Percentiles rank a stretch among this genome's conserved stretches.
These are phyloP conservation scores for Digitonthophagus gazella DNA, from an alignment of 2,888 invertebrate species.

Conservation along the genomic window DNA sequence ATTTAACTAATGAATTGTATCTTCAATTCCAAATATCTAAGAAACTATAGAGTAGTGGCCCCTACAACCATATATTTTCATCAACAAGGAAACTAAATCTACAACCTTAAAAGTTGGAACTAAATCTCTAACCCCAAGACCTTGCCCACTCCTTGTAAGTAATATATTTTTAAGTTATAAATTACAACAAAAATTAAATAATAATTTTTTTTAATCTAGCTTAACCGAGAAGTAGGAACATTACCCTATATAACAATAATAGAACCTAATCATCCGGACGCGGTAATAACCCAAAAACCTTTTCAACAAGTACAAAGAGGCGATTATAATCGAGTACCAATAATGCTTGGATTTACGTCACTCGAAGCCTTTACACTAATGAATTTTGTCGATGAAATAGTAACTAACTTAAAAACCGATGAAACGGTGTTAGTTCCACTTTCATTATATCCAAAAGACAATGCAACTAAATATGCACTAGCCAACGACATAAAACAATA, in stretches of 20 bases:
- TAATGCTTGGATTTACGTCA: constrained; percentile 6
- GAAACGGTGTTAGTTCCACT: not conserved
- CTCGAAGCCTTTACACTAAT: not conserved
- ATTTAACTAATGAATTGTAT: no score
- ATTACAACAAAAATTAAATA: no score
- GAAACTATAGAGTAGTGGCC: no score
- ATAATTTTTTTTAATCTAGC: not conserved
- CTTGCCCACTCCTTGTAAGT: no score
- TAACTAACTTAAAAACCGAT: not conserved
- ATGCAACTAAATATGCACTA: not conserved
- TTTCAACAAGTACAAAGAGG: not conserved
- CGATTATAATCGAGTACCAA: constrained; percentile 1
- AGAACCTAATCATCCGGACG: not conserved
- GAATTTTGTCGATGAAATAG: not conserved
- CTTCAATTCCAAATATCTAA: no score
- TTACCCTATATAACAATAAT: not conserved
- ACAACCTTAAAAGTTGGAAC: no score
- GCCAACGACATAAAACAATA: not conserved
- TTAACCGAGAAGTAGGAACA: not conserved
- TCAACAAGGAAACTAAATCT: no score
- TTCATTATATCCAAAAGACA: not conserved
- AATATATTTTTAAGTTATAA: no score
- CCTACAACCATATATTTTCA: no score
- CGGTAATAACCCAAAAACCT: constrained; percentile 1
- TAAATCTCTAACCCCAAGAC: no score